Conservation (phyloP, 1,140 invertebrate genomes). For the Nasonia vitripennis region DNA sequence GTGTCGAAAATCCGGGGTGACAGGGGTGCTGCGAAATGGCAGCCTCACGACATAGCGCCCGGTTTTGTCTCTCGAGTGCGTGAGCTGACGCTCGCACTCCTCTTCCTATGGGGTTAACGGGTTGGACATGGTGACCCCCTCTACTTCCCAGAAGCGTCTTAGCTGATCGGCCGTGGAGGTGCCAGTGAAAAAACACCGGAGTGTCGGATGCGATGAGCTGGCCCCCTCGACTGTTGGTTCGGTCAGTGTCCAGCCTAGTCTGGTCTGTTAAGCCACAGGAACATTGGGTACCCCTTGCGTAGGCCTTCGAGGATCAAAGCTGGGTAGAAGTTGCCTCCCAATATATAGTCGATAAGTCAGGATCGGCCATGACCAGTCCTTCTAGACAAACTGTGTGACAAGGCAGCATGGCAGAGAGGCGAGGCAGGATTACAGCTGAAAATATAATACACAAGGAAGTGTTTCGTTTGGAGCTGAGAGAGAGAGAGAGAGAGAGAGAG, state of each 20-base stretch:
- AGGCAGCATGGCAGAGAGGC: no score
- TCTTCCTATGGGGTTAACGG: background rate
- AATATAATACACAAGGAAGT: no score
- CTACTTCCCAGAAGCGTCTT: background rate
- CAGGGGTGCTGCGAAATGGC: background rate
- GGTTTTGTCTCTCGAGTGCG: background rate
- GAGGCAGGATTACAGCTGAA: no score
- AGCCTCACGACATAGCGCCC: background rate
- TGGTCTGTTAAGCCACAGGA: background rate
- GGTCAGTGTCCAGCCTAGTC: background rate
- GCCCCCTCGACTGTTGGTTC: background rate
- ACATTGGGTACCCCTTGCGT: background rate
- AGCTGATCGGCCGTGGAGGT: background rate
- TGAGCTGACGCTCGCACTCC: background rate
- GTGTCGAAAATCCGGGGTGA: no score
- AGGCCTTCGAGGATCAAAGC: background rate
- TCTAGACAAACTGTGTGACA: background rate
- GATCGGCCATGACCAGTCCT: background rate
- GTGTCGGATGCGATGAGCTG: background rate
- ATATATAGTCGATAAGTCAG: background rate
- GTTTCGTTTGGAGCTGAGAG: no score
- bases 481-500: no score
- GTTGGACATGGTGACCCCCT: background rate
- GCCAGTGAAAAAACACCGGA: background rate
- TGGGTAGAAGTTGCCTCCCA: background rate